Evolutionary conservation across 2,888 invertebrate genomes (phyloP).

Genomic region (Hypomecis atomaria): DNA sequence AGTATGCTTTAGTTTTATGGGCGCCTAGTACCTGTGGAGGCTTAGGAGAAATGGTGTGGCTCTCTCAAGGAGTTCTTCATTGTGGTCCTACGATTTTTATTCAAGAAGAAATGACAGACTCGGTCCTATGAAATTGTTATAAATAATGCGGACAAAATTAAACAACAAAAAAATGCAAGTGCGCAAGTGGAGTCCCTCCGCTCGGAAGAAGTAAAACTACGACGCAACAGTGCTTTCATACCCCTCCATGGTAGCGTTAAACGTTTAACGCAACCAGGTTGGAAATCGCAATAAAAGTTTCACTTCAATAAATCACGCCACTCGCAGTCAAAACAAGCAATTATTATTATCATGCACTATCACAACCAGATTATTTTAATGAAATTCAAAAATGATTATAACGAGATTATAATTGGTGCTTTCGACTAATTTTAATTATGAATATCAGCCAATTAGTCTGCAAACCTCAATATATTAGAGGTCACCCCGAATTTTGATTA

Average conservation of each 20-base stretch:
- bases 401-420: background rate
- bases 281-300: too few species aligned
- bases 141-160: background rate
- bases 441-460: background rate
- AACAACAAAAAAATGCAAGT: too few species aligned
- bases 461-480: background rate
- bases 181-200: too few species aligned
- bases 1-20: slow-evolving; percentile 48
- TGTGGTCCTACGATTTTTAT: background rate
- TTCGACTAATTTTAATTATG: background rate
- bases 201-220: too few species aligned
- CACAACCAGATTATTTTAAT: background rate
- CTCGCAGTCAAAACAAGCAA: too few species aligned
- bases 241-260: too few species aligned
- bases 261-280: too few species aligned
- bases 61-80: slow-evolving; percentile 21
- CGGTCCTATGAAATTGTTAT: background rate
- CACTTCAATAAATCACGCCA: too few species aligned
- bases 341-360: too few species aligned
- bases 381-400: background rate
- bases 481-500: background rate
- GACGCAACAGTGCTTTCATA: too few species aligned
- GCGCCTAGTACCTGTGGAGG: slow-evolving; percentile 72
- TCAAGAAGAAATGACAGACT: background rate
- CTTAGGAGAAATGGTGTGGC: slow-evolving; percentile 64